phyloP scores from a whole-genome alignment of 2,113 vertebrate genomes.

The Neogobius melanostomus region DNA sequence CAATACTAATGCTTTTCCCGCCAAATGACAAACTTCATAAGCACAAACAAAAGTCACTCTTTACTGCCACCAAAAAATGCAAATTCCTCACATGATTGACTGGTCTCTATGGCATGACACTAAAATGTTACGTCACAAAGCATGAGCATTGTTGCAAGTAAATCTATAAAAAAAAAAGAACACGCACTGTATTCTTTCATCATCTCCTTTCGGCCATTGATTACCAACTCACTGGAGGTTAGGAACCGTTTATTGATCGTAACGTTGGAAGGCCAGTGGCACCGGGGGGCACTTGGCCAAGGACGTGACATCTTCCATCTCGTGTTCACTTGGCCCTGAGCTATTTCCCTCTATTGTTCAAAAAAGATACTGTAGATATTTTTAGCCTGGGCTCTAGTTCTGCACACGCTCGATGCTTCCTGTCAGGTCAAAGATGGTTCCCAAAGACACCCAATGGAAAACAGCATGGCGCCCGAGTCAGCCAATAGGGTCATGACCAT shows the following conservation, averaged over 20 bases:
- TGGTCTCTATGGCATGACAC: too few species aligned
- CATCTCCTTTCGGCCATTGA: constrained; percentile 32
- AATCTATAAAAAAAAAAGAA: not conserved
- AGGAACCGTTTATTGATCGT: constrained; percentile 60
- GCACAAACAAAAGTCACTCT: constrained; percentile 39
- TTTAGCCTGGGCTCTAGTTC: constrained; percentile 55
- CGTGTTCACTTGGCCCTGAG: constrained; percentile 48
- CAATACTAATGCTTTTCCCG: too few species aligned
- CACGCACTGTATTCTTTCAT: not conserved
- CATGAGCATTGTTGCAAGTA: too few species aligned
- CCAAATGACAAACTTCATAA: not conserved
- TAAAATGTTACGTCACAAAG: too few species aligned
- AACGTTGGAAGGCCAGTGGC: constrained; percentile 39
- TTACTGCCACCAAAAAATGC: not conserved
- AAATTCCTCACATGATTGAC: too few species aligned
- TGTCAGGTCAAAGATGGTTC: constrained; percentile 47
- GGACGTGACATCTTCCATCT: constrained; percentile 61
- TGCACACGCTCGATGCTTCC: constrained; percentile 36
- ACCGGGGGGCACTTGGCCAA: constrained; percentile 49
- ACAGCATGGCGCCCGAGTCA: constrained; percentile 17
- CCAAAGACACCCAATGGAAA: constrained; percentile 31
- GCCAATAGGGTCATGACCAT: constrained; percentile 46
- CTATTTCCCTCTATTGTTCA: constrained; percentile 49
- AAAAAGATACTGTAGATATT: constrained; percentile 42
- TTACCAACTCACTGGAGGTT: constrained; percentile 56